A percentile compares a stretch with the other conserved stretches of the same genome.
phyloP scores from a whole-genome alignment of 2,888 invertebrate species.

The Catonia carolina region DNA sequence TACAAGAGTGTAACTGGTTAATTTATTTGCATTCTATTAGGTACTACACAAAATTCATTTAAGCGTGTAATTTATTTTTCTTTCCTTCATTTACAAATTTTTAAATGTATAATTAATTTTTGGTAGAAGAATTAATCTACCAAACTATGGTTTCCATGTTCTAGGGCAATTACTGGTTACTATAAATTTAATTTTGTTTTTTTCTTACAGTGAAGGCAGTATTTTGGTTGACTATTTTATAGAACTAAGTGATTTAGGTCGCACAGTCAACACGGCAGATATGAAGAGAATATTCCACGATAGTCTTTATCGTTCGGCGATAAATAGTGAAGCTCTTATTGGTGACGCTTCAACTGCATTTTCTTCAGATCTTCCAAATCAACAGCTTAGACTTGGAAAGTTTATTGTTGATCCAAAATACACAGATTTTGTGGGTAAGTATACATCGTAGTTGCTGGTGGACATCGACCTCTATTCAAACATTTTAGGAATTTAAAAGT shows the following conservation, averaged over 20 bases:
- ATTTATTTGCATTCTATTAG: no score
- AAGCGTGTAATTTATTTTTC: no score
- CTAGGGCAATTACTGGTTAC: no score
- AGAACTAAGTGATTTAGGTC: conserved; percentile 67
- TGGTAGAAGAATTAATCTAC: no score
- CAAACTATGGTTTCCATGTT: no score
- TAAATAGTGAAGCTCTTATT: conserved; percentile 44
- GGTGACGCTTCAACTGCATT: conserved; percentile 29
- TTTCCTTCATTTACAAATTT: no score
- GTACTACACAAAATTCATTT: no score
- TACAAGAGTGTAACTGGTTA: no score
- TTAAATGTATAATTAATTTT: no score
- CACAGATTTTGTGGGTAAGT: conserved; percentile 80
- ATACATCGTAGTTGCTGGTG: conserved; percentile 7
- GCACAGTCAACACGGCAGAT: conserved; percentile 62
- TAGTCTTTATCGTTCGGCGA: conserved; percentile 48
- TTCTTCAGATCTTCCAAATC: conserved; percentile 25
- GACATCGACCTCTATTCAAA: no score
- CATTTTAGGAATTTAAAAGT: no score
- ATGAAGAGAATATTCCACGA: conserved; percentile 63
- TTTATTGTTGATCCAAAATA: conserved; percentile 78
- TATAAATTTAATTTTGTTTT: no score
- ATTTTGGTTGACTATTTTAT: conserved; percentile 84
- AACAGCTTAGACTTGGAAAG: conserved; percentile 54
- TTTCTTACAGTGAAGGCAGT: conserved; percentile 63